Evolutionary conservation across 2,797 vertebrate genomes (phyloP).

Genomic region (Luscinia megarhynchos): DNA sequence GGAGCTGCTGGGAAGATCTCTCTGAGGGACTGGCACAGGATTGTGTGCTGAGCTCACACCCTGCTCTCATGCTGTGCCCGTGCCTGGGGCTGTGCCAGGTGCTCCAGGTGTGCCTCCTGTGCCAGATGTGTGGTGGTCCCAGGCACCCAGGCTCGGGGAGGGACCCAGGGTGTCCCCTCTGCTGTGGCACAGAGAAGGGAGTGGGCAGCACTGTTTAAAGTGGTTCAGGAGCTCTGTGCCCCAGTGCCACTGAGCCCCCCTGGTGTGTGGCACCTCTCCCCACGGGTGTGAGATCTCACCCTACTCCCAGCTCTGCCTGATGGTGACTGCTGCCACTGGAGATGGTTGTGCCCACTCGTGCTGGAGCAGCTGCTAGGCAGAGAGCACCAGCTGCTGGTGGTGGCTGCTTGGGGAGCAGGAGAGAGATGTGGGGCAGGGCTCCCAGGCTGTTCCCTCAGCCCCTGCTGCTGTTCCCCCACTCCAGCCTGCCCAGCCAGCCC

Average conservation of each 20-base stretch:
- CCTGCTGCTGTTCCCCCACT: background rate
- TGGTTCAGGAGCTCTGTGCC: background rate
- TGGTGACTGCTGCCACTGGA: rapidly evolving
- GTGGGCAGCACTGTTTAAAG: background rate
- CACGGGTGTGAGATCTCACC: rapidly evolving
- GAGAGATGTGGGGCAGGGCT: background rate
- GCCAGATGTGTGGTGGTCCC: background rate
- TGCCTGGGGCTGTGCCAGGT: background rate
- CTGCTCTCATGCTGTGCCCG: rapidly evolving
- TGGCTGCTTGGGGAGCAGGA: background rate
- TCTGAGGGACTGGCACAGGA: background rate
- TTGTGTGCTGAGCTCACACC: background rate
- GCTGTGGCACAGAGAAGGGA: background rate
- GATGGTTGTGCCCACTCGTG: background rate
- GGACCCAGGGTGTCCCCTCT: background rate
- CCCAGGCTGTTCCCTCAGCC: background rate
- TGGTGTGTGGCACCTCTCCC: background rate
- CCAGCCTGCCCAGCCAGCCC: background rate
- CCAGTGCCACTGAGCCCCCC: too few relatives aligned
- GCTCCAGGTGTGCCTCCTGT: background rate
- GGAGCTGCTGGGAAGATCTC: background rate
- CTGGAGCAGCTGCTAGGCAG: background rate
- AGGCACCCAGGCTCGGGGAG: too few relatives aligned
- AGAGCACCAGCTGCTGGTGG: background rate
- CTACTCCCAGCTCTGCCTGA: background rate